These are phyloP conservation scores for Philonicus albiceps DNA, from an alignment of 2,888 invertebrate genomes.

Conservation along the genomic window DNA sequence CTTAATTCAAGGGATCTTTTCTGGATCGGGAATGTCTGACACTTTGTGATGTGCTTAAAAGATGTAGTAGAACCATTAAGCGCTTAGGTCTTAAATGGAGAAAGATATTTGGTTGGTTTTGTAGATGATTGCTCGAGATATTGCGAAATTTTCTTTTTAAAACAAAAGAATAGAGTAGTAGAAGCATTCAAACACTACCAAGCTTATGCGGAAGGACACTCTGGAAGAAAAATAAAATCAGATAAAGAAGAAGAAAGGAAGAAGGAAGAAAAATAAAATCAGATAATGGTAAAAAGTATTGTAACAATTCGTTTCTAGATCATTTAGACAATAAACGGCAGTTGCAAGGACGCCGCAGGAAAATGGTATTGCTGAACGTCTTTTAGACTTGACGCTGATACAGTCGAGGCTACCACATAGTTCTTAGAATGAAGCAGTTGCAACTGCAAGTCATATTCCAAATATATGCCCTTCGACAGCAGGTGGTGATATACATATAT, in stretches of 20 bases:
- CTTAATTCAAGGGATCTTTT: neutral
- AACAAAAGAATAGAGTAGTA: neutral
- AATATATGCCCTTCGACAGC: neutral
- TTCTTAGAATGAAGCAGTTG: slow-evolving; percentile 48
- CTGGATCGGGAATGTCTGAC: neutral
- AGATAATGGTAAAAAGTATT: slow-evolving; percentile 38
- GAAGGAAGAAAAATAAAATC: neutral
- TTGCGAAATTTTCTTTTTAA: neutral
- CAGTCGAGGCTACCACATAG: slow-evolving; percentile 50
- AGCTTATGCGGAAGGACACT: slow-evolving; percentile 19
- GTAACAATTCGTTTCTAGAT: neutral
- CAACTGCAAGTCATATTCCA: slow-evolving; percentile 43
- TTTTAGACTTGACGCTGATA: slow-evolving; percentile 50
- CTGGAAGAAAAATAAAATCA: slow-evolving; percentile 42
- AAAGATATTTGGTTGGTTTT: neutral
- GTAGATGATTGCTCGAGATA: neutral
- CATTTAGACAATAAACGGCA: neutral
- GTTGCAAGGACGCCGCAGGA: slow-evolving; percentile 26
- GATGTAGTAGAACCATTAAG: too few relatives aligned
- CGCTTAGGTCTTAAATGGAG: too few relatives aligned
- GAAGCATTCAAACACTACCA: slow-evolving; percentile 36
- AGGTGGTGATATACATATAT: slow-evolving; percentile 44
- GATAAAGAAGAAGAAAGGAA: too few relatives aligned
- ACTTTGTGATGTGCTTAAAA: too few relatives aligned
- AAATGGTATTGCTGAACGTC: slow-evolving; percentile 35